Conservation (phyloP, 2,888 invertebrate species). For the Tetragnatha montana region DNA sequence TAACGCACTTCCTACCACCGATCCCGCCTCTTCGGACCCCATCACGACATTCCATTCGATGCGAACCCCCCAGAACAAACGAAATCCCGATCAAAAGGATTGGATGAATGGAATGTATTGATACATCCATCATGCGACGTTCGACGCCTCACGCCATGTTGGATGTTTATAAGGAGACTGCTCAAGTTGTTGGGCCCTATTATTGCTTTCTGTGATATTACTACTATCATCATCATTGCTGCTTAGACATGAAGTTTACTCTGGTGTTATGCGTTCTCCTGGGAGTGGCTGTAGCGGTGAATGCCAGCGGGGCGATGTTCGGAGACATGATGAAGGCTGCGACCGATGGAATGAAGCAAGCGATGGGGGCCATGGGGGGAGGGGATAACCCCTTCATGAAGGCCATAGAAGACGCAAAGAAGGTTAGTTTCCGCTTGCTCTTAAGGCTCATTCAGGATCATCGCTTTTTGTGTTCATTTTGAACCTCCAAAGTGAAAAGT, state of each 20-base stretch:
- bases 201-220: not conserved
- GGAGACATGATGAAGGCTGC: not conserved
- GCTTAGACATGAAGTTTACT: not conserved
- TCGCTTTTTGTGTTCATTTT: no score
- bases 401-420: not conserved
- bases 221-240: not conserved
- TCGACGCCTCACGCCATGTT: not conserved
- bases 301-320: not conserved
- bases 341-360: not conserved
- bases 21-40: no score
- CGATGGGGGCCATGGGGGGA: constrained; percentile 1
- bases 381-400: not conserved
- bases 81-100: not conserved
- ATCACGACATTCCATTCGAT: no score
- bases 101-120: not conserved
- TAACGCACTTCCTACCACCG: no score
- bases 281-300: not conserved
- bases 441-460: no score
- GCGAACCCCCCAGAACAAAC: no score
- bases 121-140: not conserved
- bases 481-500: no score
- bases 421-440: not conserved
- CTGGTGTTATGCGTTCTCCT: not conserved
- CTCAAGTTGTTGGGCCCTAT: no score
- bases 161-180: no score